Conservation (phyloP, 2,113 vertebrate genomes). For the Psettodes erumei region DNA sequence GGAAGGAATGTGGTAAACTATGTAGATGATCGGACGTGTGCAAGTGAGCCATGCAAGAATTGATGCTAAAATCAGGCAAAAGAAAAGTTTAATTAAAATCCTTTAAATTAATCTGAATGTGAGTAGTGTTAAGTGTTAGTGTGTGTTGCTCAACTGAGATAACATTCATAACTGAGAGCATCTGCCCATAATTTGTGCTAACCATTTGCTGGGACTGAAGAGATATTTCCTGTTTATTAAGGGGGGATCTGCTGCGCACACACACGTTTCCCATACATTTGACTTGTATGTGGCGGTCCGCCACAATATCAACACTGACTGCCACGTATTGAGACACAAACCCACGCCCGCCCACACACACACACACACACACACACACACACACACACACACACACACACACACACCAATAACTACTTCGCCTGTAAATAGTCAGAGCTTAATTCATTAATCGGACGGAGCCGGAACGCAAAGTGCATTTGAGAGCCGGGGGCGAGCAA, state of each 20-base stretch:
- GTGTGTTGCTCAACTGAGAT: conserved; percentile 25
- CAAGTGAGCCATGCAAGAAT: conserved; percentile 12
- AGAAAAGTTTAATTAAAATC: conserved; percentile 3
- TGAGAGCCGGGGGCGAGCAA: too few species aligned
- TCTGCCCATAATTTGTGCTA: conserved; percentile 42
- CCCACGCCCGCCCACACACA: not conserved
- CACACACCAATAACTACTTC: too few species aligned
- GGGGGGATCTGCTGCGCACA: conserved; percentile 16
- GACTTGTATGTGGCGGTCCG: too few species aligned
- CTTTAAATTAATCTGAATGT: conserved; percentile 6
- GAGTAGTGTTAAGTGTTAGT: conserved; percentile 3
- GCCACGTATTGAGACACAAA: conserved; percentile 27
- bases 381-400: not conserved
- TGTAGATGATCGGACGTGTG: conserved; percentile 19
- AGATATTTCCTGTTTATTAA: conserved; percentile 68
- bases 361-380: not conserved
- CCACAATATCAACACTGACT: too few species aligned
- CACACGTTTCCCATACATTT: too few species aligned
- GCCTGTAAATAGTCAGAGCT: too few species aligned
- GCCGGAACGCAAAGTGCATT: too few species aligned
- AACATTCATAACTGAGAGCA: conserved; percentile 40
- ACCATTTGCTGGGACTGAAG: conserved; percentile 54
- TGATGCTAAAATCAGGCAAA: not conserved
- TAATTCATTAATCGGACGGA: too few species aligned
- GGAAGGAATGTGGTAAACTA: conserved; percentile 71